Evolutionary conservation across 2,797 vertebrate genomes (phyloP).

Genomic region (Balearica regulorum): DNA sequence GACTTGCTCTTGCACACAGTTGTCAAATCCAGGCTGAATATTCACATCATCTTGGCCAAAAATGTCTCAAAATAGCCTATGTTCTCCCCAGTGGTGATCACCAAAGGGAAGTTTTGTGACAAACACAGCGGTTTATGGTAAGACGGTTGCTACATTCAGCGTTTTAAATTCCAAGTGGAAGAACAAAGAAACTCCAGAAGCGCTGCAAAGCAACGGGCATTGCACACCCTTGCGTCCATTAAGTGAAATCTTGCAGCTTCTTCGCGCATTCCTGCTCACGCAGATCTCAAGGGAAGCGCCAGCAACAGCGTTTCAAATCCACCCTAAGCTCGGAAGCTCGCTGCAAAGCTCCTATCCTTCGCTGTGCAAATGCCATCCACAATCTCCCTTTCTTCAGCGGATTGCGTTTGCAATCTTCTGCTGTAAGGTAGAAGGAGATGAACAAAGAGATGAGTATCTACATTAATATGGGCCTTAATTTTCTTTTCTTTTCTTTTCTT

Average conservation of each 20-base stretch:
- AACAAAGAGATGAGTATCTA: not conserved
- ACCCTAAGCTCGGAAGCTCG: fast-evolving
- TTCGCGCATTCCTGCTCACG: not conserved
- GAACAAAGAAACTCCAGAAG: not conserved
- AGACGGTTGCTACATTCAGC: fast-evolving
- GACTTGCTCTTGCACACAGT: not conserved
- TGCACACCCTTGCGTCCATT: not conserved
- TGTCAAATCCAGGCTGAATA: not conserved
- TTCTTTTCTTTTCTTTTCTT: not conserved
- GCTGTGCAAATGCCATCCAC: not conserved
- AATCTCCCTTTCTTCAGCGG: fast-evolving
- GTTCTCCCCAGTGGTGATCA: not conserved
- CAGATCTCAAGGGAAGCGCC: not conserved
- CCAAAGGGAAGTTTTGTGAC: not conserved
- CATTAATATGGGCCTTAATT: not conserved
- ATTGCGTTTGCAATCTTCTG: not conserved
- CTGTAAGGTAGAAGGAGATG: not conserved
- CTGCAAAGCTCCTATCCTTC: not conserved
- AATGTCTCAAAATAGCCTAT: not conserved
- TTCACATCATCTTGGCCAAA: not conserved
- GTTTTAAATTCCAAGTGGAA: not conserved
- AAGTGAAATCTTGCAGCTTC: not conserved
- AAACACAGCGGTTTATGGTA: not conserved
- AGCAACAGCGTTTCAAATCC: fast-evolving
- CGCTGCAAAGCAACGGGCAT: fast-evolving